Evolutionary conservation across 2,797 vertebrate species (phyloP).

Genomic region (Sternarchorhynchus goeldii): DNA sequence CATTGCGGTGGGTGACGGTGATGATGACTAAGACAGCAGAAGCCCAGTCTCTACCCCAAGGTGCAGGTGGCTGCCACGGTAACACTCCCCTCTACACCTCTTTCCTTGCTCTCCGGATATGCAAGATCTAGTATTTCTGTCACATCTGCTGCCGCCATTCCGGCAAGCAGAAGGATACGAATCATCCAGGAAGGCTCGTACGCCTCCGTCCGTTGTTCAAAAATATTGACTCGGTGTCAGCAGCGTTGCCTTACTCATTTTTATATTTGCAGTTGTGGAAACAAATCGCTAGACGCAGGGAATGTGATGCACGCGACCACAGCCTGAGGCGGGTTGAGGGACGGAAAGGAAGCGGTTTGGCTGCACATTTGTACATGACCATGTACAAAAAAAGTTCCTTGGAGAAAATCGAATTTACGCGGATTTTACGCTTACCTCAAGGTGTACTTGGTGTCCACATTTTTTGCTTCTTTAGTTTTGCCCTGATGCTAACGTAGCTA

Average conservation of each 20-base stretch:
- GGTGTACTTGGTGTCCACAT: background rate
- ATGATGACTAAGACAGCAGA: background rate
- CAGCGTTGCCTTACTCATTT: constrained; percentile 11
- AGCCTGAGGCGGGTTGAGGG: no score
- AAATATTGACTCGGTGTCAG: constrained; percentile 41
- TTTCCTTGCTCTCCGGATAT: constrained; percentile 17
- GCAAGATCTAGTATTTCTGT: constrained; percentile 42
- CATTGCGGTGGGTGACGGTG: no score
- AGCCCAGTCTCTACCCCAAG: background rate
- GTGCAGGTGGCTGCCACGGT: background rate
- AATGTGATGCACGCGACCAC: background rate
- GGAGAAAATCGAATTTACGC: no score
- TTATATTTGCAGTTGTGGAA: constrained; percentile 30
- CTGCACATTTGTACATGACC: no score
- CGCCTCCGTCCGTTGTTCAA: constrained; percentile 50
- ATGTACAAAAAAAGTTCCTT: no score
- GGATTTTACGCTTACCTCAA: no score
- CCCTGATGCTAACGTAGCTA: no score
- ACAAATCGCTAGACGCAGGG: constrained; percentile 23
- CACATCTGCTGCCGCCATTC: constrained; percentile 40
- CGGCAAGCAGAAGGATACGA: constrained; percentile 21
- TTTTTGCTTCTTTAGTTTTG: background rate
- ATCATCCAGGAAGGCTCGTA: constrained; percentile 31
- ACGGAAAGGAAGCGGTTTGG: no score
- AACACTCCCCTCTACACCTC: background rate